These are phyloP conservation scores for Gephyroberyx darwinii DNA, from an alignment of 2,797 vertebrate species.

Conservation along the genomic window DNA sequence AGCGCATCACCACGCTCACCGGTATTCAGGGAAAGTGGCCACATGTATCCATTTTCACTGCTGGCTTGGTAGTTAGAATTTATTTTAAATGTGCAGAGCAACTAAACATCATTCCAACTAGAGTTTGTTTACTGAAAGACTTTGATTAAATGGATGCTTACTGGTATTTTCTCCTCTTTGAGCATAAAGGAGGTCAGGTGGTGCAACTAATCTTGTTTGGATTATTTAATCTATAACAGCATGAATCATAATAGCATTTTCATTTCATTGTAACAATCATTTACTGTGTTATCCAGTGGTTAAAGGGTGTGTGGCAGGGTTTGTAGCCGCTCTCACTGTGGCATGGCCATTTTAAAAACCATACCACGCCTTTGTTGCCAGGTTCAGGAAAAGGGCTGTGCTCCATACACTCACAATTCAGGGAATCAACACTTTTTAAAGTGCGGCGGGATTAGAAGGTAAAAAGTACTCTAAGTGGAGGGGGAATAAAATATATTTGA, in stretches of 20 bases:
- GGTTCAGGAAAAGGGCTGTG: constrained; percentile 63
- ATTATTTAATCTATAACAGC: neutral
- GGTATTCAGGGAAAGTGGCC: constrained; percentile 78
- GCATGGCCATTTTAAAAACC: constrained; percentile 80
- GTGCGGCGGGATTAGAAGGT: accelerated
- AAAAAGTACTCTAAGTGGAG: accelerated
- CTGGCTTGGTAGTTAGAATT: constrained; percentile 10
- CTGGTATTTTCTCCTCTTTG: neutral
- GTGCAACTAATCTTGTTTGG: neutral
- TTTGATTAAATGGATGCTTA: neutral
- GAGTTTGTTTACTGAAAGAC: neutral
- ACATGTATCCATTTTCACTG: constrained; percentile 59
- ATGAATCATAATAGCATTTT: neutral
- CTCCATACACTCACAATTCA: constrained; percentile 18
- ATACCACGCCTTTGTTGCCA: constrained; percentile 86
- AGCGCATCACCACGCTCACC: constrained; percentile 72
- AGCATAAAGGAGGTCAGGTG: neutral
- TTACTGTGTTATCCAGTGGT: neutral
- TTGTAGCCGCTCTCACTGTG: constrained; percentile 59
- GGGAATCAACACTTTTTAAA: neutral
- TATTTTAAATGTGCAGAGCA: neutral
- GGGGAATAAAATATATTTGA: constrained; percentile 1
- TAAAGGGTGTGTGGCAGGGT: constrained; percentile 44
- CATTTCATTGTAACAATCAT: neutral
- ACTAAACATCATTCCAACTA: neutral